These are phyloP conservation scores for Oryzias javanicus DNA, from an alignment of 2,113 vertebrate species.

Conservation along the genomic window DNA sequence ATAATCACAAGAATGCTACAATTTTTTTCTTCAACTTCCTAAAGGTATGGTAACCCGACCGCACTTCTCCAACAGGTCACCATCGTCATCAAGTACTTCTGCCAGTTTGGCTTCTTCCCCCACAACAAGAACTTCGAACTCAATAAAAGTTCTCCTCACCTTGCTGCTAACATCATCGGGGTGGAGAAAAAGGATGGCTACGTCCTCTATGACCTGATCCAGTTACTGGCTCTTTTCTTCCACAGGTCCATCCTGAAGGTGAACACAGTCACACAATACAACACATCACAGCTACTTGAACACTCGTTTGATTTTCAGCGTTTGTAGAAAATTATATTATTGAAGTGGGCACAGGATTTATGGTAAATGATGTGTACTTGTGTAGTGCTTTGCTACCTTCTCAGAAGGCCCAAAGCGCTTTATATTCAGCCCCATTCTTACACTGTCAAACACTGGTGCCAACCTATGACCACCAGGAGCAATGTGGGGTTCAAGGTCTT, in stretches of 20 bases:
- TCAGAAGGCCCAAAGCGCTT: too few relatives aligned
- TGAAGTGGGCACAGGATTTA: too few relatives aligned
- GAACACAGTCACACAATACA: not conserved
- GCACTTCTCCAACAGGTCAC: slow-evolving; percentile 78
- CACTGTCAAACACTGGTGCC: too few relatives aligned
- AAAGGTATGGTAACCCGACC: not conserved
- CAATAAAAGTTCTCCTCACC: slow-evolving; percentile 82
- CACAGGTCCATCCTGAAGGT: slow-evolving; percentile 98
- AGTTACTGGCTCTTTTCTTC: slow-evolving; percentile 94
- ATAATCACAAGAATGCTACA: too few relatives aligned
- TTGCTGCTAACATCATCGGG: slow-evolving; percentile 94
- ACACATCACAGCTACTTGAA: not conserved
- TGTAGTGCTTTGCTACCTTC: too few relatives aligned
- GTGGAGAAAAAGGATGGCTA: slow-evolving; percentile 98
- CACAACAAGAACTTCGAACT: slow-evolving; percentile 81
- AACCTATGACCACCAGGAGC: too few relatives aligned
- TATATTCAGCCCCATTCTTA: too few relatives aligned
- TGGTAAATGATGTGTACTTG: too few relatives aligned
- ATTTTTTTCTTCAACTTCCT: not conserved
- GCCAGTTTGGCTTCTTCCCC: slow-evolving; percentile 96
- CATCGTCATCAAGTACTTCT: slow-evolving; percentile 97
- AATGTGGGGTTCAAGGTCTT: too few relatives aligned
- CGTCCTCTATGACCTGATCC: slow-evolving; percentile 92
- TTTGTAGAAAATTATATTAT: too few relatives aligned
- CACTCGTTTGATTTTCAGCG: too few relatives aligned